Evolutionary conservation across 2,888 invertebrate species (phyloP).

Genomic region (Pyrrhosoma nymphula): DNA sequence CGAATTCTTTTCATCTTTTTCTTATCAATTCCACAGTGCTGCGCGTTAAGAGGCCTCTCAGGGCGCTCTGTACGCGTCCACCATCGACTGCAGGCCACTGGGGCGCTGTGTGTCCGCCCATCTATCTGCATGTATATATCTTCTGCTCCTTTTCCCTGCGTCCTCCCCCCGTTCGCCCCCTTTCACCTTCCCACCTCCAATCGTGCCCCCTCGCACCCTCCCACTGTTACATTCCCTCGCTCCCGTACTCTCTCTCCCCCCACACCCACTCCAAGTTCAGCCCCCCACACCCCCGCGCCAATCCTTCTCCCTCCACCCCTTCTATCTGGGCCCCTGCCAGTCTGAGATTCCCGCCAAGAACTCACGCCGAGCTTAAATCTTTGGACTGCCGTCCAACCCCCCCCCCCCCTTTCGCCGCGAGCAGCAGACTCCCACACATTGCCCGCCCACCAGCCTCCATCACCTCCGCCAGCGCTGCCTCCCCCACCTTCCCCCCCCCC

Average conservation of each 20-base stretch:
- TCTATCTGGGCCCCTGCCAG: constrained; percentile 60
- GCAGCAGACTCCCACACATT: neutral
- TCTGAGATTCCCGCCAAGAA: constrained; percentile 65
- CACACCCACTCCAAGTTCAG: neutral
- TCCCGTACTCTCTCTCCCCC: neutral
- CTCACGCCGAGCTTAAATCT: constrained; percentile 63
- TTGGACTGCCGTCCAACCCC: constrained; percentile 30
- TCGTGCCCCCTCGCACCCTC: neutral
- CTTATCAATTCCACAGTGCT: too few species aligned
- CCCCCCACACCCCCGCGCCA: neutral
- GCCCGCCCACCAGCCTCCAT: neutral
- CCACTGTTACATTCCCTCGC: neutral
- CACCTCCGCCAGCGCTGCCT: neutral
- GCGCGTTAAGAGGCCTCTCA: too few species aligned
- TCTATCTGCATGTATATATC: neutral
- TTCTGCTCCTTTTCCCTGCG: neutral
- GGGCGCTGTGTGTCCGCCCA: too few species aligned
- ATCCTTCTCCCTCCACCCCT: neutral
- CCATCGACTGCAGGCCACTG: too few species aligned
- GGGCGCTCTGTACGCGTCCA: too few species aligned
- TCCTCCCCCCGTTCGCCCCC: neutral
- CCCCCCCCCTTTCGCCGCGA: neutral
- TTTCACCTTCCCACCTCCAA: neutral
- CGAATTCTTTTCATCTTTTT: too few species aligned
- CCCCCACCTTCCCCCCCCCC: neutral